These are phyloP conservation scores for Tor tambroides DNA, from an alignment of 2,113 vertebrate species.

Conservation along the genomic window DNA sequence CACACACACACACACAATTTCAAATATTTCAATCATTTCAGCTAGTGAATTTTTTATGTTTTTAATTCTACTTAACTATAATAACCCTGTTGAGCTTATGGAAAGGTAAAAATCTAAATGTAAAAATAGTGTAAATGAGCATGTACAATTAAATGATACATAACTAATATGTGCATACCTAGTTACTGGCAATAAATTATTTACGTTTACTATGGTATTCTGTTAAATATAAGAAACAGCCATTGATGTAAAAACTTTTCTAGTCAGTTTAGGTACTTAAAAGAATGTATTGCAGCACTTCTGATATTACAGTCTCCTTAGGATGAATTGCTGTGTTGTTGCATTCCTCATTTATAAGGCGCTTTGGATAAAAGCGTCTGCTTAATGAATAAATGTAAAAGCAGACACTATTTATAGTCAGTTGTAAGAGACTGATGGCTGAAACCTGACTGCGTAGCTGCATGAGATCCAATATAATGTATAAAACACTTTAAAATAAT, in stretches of 20 bases:
- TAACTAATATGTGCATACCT: no score
- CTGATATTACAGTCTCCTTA: not conserved
- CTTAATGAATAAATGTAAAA: conserved; percentile 14
- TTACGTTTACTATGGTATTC: no score
- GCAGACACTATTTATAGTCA: not conserved
- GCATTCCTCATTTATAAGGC: not conserved
- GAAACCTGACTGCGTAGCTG: not conserved
- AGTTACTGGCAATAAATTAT: no score
- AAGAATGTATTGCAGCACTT: not conserved
- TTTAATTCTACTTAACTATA: no score
- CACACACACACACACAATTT: no score
- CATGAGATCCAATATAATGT: not conserved
- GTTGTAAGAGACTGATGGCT: not conserved
- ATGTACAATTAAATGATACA: no score
- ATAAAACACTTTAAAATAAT: not conserved
- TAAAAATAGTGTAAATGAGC: no score
- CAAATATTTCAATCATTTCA: no score
- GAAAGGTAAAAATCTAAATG: no score
- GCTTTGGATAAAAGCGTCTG: conserved; percentile 1
- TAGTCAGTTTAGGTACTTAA: not conserved
- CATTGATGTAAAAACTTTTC: not conserved
- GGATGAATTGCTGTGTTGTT: not conserved
- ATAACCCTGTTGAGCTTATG: no score
- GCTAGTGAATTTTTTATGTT: no score
- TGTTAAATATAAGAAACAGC: no score